Base-by-base conservation (phyloP, 2,797 vertebrate genomes). In the Thaleichthys pacificus region DNA sequence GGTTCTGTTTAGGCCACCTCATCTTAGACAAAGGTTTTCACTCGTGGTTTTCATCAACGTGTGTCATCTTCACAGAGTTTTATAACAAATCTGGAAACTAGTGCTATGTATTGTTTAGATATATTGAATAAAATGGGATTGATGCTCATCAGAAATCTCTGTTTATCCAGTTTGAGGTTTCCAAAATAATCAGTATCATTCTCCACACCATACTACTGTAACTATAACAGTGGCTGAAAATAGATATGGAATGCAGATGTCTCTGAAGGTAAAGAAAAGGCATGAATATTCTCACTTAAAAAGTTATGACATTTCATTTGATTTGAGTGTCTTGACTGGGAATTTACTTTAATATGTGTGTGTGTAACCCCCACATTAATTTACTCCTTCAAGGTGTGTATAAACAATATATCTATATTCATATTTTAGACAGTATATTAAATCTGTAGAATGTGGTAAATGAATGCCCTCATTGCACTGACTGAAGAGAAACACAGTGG, bases 281-380 rank as follows among this genome's bases (percentile, higher is more conserved):
- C 38, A 5, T 17, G 2, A 51, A 71, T 75, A 75, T 28, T 60
- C 88, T 87, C 9, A 2, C 38, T 9, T 42, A 42, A 42, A 35
- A 72, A 83, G 26, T 75, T 68, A 60, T 88, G 85, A 69, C 77
- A 79, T 86, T 85, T 86, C 79, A 87, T 86, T 77, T 80, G 80
- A 61, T 67, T 32, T 57, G 76, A 79, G 19, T 74, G 42, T 79
- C 47, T 83, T 54, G 73, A 77, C 26, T 24, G 57, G 42, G 70
- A 68, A 73, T 77, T 77, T 69, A 54, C 61, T 76, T 72, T 61
- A 68, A 71, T 80, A 69, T 84, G 80, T 71, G 79, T 76, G 79
- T 76, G 60, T 77, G 74, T 76, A 70, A 56, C 77, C 66, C 30
- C 17, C 58, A 51, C 57, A 19, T 12, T 70, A 30, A 24, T 19